Base-by-base conservation (phyloP, 1,140 invertebrate species). In the Muscidifurax raptorellus region DNA sequence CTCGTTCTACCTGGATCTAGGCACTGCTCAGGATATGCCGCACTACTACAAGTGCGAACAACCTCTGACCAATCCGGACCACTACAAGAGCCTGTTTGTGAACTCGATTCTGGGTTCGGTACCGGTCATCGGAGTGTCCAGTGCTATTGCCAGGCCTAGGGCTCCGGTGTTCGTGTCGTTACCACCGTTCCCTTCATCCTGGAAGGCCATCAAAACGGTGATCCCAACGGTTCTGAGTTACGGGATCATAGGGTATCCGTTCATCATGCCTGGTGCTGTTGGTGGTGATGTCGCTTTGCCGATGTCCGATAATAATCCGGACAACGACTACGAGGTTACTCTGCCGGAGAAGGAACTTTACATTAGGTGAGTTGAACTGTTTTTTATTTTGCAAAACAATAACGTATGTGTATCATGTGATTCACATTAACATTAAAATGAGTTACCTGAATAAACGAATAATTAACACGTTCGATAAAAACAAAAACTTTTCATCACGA, bases 181-280 rank as follows among this genome's bases (percentile, higher is more conserved):
- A 47, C 96, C 98, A 7, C 96, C 97, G 0, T 96, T 98, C 84
- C 95, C 97, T 76, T 98, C 97, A 0, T 96, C 96, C 0, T 99
- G 98, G 98, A 96, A 96, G 83, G 97, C 97, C 0, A 92, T 99
- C n/a, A 95, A 96, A 88, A 94, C 95, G 30, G 95, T 97, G 1
- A 98, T 98, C 87, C 97, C 96, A 1, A 97, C 97, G 0, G 96
- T 98, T 44, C 91, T 99, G 0, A 97, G 96, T 12, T 97, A 98
- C 84, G 97, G 98, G 0, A 94, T 96, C 67, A 95, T 97, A 36
- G 98, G 98, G 0, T 99, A 97, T 93, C 97, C 98, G 0, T 98
- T 99, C 87, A 94, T 99, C 6, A 96, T 99, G 93, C 97, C 98
- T 0, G 98, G 98, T 0, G 96, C 98, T 27, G 97, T 99, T 36